Evolutionary conservation across 2,888 invertebrate species (phyloP).

Genomic region (Ligdia adustata): DNA sequence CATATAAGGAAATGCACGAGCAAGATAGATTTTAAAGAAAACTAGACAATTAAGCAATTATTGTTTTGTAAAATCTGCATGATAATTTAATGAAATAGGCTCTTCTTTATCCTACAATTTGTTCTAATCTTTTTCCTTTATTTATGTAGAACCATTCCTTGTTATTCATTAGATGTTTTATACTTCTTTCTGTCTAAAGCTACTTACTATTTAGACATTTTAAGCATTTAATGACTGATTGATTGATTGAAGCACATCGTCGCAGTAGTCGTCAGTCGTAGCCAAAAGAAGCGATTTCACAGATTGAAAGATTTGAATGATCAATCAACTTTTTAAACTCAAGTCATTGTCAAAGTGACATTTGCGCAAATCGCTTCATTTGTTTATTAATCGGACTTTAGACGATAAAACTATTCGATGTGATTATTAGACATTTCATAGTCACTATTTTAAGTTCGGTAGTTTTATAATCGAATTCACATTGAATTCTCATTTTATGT

Average conservation of each 20-base stretch:
- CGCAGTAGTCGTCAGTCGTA: no score
- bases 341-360: no score
- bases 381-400: no score
- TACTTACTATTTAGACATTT: conserved; percentile 59
- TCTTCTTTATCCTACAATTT: conserved; percentile 37
- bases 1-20: no score
- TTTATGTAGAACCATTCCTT: conserved; percentile 77
- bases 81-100: conserved; percentile 51
- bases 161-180: conserved; percentile 65
- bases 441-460: conserved; percentile 51
- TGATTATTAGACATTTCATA: conserved; percentile 43
- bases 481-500: conserved; percentile 52
- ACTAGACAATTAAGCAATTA: no score
- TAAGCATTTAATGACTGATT: conserved; percentile 70
- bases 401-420: conserved; percentile 39
- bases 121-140: conserved; percentile 43
- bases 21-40: no score
- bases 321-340: no score
- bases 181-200: conserved; percentile 55
- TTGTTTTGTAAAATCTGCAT: no score
- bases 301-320: no score
- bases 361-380: no score
- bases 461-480: conserved; percentile 53
- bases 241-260: conserved; percentile 63
- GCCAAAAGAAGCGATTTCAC: no score